Percentiles rank a stretch among this genome's conserved stretches.
These are phyloP conservation scores for Enoplosus armatus DNA, from an alignment of 2,797 vertebrate genomes.

Conservation along the genomic window DNA sequence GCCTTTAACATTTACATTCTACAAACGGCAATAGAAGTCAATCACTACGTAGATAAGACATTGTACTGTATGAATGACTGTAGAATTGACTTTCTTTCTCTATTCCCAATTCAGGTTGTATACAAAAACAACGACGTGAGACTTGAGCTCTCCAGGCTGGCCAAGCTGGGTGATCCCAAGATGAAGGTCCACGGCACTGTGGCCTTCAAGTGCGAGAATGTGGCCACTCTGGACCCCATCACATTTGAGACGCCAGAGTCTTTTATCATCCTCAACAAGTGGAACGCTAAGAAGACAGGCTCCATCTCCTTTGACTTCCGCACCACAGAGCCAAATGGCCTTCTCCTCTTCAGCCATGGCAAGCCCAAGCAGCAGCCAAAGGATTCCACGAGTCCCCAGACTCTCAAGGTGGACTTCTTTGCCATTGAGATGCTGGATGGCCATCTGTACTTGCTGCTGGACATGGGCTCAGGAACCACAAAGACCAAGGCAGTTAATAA, in stretches of 20 bases:
- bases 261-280: slow-evolving; percentile 95
- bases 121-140: slow-evolving; percentile 99
- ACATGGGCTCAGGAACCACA: slow-evolving; percentile 98
- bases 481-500: slow-evolving; percentile 96
- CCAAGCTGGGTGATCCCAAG: slow-evolving; percentile 94
- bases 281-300: slow-evolving; percentile 98
- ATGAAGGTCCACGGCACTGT: slow-evolving; percentile 98
- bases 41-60: neutral
- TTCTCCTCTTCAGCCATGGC: slow-evolving; percentile 97
- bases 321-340: slow-evolving; percentile 97
- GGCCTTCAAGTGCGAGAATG: slow-evolving; percentile 98
- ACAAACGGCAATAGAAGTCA: neutral
- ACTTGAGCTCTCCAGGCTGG: slow-evolving; percentile 95
- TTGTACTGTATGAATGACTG: neutral
- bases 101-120: slow-evolving; percentile 89
- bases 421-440: slow-evolving; percentile 99
- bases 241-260: slow-evolving; percentile 98
- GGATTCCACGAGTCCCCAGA: slow-evolving; percentile 93
- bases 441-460: slow-evolving; percentile 94
- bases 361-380: slow-evolving; percentile 95
- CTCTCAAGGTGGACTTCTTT: slow-evolving; percentile 97
- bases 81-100: neutral
- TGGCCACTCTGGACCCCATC: slow-evolving; percentile 97
- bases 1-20: slow-evolving; percentile 2
- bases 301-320: slow-evolving; percentile 99